These are phyloP conservation scores for Zeugodacus cucurbitae DNA, from an alignment of 1,140 invertebrate genomes.

Conservation along the genomic window DNA sequence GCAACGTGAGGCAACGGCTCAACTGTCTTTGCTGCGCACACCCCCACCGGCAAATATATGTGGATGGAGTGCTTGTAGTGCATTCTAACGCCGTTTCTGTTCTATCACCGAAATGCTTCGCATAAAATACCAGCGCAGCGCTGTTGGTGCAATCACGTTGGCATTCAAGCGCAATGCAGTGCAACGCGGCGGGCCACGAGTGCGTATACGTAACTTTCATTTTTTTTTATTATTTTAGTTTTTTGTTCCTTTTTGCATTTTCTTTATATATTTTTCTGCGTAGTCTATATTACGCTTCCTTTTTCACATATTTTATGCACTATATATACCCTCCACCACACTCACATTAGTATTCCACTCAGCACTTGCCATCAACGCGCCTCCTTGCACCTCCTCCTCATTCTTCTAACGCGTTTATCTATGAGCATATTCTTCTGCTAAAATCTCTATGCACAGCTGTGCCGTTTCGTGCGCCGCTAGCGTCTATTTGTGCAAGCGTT, in stretches of 20 bases:
- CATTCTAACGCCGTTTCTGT: not conserved
- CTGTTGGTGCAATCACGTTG: not conserved
- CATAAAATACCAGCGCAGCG: not conserved
- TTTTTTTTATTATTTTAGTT: not conserved
- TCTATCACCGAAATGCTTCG: not conserved
- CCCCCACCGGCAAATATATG: not conserved
- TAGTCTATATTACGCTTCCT: no score
- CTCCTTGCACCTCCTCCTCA: not conserved
- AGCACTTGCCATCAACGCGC: not conserved
- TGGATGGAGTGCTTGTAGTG: no score
- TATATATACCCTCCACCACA: no score
- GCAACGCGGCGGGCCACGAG: not conserved
- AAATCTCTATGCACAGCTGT: not conserved
- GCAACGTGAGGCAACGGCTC: not conserved
- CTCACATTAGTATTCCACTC: not conserved
- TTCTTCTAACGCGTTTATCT: not conserved
- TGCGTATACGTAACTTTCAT: slow-evolving; percentile 1
- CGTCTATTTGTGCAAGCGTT: not conserved
- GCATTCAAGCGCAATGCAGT: not conserved
- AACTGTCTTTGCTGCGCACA: not conserved
- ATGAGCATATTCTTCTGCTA: not conserved
- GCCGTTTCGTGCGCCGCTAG: not conserved
- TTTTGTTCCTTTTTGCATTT: not conserved
- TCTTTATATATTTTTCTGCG: not conserved
- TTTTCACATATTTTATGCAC: no score